Base-by-base conservation (phyloP, 2,797 vertebrate species). In the Sardinella longiceps region DNA sequence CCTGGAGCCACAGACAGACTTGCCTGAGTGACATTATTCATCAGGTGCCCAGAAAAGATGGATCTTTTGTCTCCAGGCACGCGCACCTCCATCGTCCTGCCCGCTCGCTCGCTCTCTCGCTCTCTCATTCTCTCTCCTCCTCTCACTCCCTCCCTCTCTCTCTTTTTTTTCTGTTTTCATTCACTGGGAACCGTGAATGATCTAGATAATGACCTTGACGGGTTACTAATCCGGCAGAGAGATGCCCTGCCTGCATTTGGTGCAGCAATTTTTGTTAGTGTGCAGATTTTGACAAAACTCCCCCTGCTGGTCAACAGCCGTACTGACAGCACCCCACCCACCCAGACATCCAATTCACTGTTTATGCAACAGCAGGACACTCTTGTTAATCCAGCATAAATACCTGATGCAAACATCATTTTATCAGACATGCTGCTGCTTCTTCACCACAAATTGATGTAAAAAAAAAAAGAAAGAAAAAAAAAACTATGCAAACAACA, bases 301-400 rank as follows among this genome's bases (percentile, higher is more conserved):
- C 88, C 87, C 85, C 88, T 83, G 86, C 86, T 88, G 89, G 84
- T 1, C 70, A 77, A 23, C 20, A 11, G 20, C n/a, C 12, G 28
- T 33, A 12, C 20, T 80, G 20, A 70, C 46, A 51, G 33, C 20
- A 53, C 63, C 80, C 63, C 60, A 81, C 80, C 23, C 70, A 23
- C 10, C n/a, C 48, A 3, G 25, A n/a, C n/a, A n/a, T n/a, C 80
- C 37, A 74, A 45, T 45, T 23, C 23, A 63, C 39, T 48, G 43
- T 80, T 84, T 70, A 63, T 58, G 28, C 50, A 81, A 20, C 63
- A 51, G 45, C 37, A 80, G 70, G 33, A 77, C 66, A 74, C 15
- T 33, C 63, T n/a, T 1, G 37, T 23, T 77, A 77, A 77, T 77
- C 70, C 33, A 6, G 70, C 70, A 77, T 43, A 20, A 77, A 77